These are phyloP conservation scores for Andrena hattorfiana DNA, from an alignment of 2,888 invertebrate genomes.

Conservation along the genomic window DNA sequence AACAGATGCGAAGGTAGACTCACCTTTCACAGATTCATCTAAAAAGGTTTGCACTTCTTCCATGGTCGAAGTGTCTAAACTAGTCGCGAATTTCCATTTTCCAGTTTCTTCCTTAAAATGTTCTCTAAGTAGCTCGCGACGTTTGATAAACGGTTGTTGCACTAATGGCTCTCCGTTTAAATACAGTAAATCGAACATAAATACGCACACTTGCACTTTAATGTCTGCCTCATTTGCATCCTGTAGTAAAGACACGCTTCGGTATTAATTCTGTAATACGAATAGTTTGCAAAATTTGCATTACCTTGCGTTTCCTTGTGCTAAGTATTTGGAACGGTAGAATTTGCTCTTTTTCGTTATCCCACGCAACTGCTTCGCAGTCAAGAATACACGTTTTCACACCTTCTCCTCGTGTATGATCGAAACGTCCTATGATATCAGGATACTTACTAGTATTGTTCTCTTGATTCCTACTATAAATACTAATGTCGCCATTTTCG, in stretches of 20 bases:
- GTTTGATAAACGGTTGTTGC: constrained; percentile 89
- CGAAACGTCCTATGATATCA: constrained; percentile 93
- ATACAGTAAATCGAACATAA: constrained; percentile 97
- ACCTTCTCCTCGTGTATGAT: constrained; percentile 85
- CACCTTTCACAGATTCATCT: constrained; percentile 96
- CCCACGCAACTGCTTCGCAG: constrained; percentile 99
- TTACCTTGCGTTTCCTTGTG: constrained; percentile 96
- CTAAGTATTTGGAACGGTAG: constrained; percentile 98
- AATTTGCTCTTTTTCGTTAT: constrained; percentile 93
- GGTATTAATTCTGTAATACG: neutral
- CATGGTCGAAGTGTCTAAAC: constrained; percentile 92
- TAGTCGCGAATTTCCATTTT: constrained; percentile 95
- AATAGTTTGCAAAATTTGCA: neutral
- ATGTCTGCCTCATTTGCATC: constrained; percentile 91
- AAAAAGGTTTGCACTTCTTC: constrained; percentile 98
- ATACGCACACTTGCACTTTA: constrained; percentile 96
- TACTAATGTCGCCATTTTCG: constrained; percentile 89
- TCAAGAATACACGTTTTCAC: constrained; percentile 96
- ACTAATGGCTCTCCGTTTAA: constrained; percentile 95
- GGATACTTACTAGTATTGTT: constrained; percentile 98
- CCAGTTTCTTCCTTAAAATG: constrained; percentile 91
- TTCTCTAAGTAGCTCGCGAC: constrained; percentile 90
- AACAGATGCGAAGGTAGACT: constrained; percentile 4
- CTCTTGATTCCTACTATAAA: constrained; percentile 98
- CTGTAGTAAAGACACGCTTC: constrained; percentile 81